Base-by-base conservation (phyloP, 1,140 invertebrate genomes). In the Zaprionus africanus region DNA sequence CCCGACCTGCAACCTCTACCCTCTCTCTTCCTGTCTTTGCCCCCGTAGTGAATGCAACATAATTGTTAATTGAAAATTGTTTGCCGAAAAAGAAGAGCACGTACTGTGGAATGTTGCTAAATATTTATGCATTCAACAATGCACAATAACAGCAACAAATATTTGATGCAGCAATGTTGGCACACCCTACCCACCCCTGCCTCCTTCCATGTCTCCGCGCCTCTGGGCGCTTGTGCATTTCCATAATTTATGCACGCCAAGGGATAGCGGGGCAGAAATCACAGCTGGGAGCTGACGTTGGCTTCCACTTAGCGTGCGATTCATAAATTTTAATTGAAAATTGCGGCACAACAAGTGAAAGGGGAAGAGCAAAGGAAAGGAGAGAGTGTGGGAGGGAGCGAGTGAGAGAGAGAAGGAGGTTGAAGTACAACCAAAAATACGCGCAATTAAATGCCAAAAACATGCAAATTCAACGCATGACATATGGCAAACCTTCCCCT, bases 21-120 rank as follows among this genome's bases (percentile, higher is more conserved):
- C 63, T 22, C 6, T 6, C 2, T 51, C 15, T 41, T 15, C n/a
- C 15, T n/a, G 5, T 13, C 38, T 51, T 12, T 24, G 22, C 11
- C 46, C 2, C 1, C 60, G 57, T 64, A 62, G 56, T 69, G 58
- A 62, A 69, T 75, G 56, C 72, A 66, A 58, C 79, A 84, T 81
- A 84, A 90, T 87, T 84, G 81, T 81, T 87, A 84, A 88, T 81
- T 87, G 84, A 84, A 87, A 87, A 88, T 90, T 84, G 85, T 78
- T 46, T 75, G 75, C 70, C 57, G 61, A 63, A 71, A 79, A 73
- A 79, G 58, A 56, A 57, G 61, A 49, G 56, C 54, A 19, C 54
- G 6, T n/a, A 41, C 15, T 41, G 38, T 28, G 59, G 60, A 71
- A 76, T 80, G 67, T 76, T 62, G 76, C 76, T 59, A 73, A 81